A percentile compares a stretch with the other conserved stretches of the same genome.
phyloP scores from a whole-genome alignment of 2,888 invertebrate species.

The Crossocerus cetratus region DNA sequence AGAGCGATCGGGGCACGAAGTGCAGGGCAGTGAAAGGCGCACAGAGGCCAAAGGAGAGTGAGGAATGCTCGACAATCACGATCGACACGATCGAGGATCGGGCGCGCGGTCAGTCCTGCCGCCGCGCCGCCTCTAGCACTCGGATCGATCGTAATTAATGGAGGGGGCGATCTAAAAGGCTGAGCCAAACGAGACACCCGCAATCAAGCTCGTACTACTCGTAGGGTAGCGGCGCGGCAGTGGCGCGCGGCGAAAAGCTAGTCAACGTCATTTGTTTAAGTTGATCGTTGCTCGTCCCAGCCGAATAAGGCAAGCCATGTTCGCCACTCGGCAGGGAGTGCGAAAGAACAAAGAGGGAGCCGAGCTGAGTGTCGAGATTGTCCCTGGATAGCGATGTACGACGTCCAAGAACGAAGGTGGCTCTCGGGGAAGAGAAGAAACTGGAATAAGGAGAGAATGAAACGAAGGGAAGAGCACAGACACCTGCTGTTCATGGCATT shows the following conservation, averaged over 20 bases:
- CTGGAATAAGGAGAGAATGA: not conserved
- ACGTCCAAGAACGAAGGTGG: slow-evolving; percentile 21
- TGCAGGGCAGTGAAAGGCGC: slow-evolving; percentile 18
- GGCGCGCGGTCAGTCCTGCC: slow-evolving; percentile 8
- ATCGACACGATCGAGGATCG: slow-evolving; percentile 48
- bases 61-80: slow-evolving; percentile 46
- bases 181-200: slow-evolving; percentile 46
- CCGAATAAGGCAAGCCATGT: slow-evolving; percentile 66
- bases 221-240: slow-evolving; percentile 2
- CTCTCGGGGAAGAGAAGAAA: slow-evolving; percentile 20
- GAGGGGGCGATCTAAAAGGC: slow-evolving; percentile 44
- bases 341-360: slow-evolving; percentile 68
- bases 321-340: slow-evolving; percentile 61
- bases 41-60: slow-evolving; percentile 22
- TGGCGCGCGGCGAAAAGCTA: slow-evolving; percentile 39
- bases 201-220: slow-evolving; percentile 45
- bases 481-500: slow-evolving; percentile 54
- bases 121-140: not conserved
- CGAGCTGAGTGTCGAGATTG: slow-evolving; percentile 30
- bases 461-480: slow-evolving; percentile 40
- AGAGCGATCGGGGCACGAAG: slow-evolving; percentile 11
- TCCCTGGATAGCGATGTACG: slow-evolving; percentile 43
- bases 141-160: slow-evolving; percentile 61
- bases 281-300: slow-evolving; percentile 54
- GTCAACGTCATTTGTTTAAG: slow-evolving; percentile 66